A percentile compares a stretch with the other conserved stretches of the same genome.
phyloP scores from a whole-genome alignment of 2,888 invertebrate genomes.

The Rhorus exstirpatorius region DNA sequence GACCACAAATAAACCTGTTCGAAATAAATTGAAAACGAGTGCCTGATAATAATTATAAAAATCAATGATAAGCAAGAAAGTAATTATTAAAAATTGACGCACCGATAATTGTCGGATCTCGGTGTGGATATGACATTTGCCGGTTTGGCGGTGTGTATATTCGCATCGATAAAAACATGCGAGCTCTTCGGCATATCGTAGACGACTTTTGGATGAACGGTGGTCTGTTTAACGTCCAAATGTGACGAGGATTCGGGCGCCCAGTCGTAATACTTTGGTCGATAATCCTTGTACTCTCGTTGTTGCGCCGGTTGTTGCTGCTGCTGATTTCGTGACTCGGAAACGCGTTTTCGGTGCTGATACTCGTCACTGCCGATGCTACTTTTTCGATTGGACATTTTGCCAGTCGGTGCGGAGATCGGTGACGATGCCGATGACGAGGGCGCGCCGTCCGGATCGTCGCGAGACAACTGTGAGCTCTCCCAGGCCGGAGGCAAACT shows the following conservation, averaged over 20 bases:
- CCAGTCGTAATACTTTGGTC: constrained; percentile 82
- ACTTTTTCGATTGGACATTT: constrained; percentile 75
- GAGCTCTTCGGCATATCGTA: constrained; percentile 88
- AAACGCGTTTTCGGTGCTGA: constrained; percentile 75
- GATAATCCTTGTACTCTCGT: constrained; percentile 87
- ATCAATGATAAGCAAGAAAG: neutral
- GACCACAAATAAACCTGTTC: too few species aligned
- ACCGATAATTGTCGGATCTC: constrained; percentile 90
- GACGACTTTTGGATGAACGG: constrained; percentile 88
- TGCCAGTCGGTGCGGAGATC: constrained; percentile 83
- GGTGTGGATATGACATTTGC: constrained; percentile 78
- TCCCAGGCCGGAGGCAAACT: constrained; percentile 80
- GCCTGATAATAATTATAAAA: too few species aligned
- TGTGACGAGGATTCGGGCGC: constrained; percentile 78
- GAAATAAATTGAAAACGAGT: too few species aligned
- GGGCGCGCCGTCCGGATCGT: constrained; percentile 91
- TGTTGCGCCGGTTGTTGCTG: constrained; percentile 86
- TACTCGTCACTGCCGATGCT: constrained; percentile 79
- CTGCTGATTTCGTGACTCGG: constrained; percentile 84
- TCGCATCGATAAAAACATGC: constrained; percentile 79
- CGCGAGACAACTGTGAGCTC: constrained; percentile 87
- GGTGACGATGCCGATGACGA: constrained; percentile 88
- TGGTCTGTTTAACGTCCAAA: constrained; percentile 84
- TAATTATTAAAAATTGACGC: constrained; percentile 70
- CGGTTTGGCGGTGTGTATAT: constrained; percentile 75